phyloP scores from a whole-genome alignment of 2,113 vertebrate species.

The Cynopterus brachyotis region DNA sequence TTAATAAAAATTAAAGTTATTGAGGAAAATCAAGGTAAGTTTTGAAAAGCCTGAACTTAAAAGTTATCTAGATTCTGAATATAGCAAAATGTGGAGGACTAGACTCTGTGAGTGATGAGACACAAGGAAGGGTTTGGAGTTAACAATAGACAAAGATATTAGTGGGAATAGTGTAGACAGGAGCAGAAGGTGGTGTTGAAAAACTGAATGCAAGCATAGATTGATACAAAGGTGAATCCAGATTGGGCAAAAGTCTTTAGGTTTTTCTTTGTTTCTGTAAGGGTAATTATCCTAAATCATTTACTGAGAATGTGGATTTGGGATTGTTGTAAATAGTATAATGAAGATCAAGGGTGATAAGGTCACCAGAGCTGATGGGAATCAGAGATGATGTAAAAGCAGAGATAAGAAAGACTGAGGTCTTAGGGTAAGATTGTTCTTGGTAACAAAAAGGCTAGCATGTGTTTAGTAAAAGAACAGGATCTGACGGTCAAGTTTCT shows the following conservation, averaged over 20 bases:
- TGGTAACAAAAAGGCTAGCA: conserved; percentile 14
- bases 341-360: background rate
- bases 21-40: background rate
- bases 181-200: conserved; percentile 1
- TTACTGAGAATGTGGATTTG: conserved; percentile 4
- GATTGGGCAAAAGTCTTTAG: background rate
- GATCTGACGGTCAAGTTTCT: background rate
- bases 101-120: background rate
- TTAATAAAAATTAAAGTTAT: conserved; percentile 27
- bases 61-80: conserved; percentile 26
- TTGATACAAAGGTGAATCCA: background rate
- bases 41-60: conserved; percentile 27
- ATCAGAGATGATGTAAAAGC: background rate
- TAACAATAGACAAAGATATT: background rate
- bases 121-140: background rate
- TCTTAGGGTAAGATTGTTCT: conserved; percentile 14
- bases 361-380: background rate
- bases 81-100: conserved; percentile 24
- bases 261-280: conserved; percentile 30
- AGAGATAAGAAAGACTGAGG: background rate
- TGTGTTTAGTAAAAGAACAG: conserved; percentile 3
- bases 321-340: background rate
- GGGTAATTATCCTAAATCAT: conserved; percentile 26
- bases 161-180: background rate
- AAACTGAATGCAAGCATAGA: background rate